Percentiles rank a stretch among this genome's conserved stretches.
Conservation (phyloP, 2,113 vertebrate species). For the Periophthalmodon schlosseri region DNA sequence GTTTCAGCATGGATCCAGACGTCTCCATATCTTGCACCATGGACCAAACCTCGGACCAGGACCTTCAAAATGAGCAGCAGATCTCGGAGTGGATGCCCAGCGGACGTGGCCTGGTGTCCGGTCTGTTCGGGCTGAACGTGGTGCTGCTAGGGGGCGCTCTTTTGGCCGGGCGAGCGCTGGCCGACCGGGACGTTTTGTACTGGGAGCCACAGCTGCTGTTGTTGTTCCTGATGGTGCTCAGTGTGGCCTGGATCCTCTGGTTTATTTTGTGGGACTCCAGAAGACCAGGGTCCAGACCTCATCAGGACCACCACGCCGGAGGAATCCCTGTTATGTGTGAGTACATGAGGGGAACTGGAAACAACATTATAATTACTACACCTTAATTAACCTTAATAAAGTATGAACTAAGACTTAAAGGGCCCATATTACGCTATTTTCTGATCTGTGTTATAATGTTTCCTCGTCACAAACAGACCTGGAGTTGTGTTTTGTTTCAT, state of each 20-base stretch:
- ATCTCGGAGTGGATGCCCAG: conserved; percentile 72
- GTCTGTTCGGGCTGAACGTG: conserved; percentile 86
- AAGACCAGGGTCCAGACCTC: conserved; percentile 58
- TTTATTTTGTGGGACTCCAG: conserved; percentile 74
- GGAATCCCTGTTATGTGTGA: conserved; percentile 72
- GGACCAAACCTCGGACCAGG: not conserved
- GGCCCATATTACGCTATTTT: too few species aligned
- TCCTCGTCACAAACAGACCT: too few species aligned
- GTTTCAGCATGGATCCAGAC: not conserved
- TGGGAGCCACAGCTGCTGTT: conserved; percentile 80
- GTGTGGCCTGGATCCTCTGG: conserved; percentile 82
- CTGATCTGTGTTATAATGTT: too few species aligned
- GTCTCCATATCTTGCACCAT: not conserved
- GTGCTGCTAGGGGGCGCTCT: conserved; percentile 86
- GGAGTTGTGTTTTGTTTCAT: too few species aligned
- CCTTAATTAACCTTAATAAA: too few species aligned
- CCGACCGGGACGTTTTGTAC: conserved; percentile 63
- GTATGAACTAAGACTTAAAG: too few species aligned
- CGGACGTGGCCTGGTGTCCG: conserved; percentile 82
- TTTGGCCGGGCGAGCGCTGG: conserved; percentile 81
- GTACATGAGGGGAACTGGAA: not conserved
- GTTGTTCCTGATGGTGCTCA: conserved; percentile 79
- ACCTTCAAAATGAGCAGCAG: conserved; percentile 15
- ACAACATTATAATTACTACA: too few species aligned
- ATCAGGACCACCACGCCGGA: conserved; percentile 84